These are phyloP conservation scores for Bolinopsis microptera DNA, from an alignment of 37 sponge, comb jelly and placozoan species.

Conservation along the genomic window DNA sequence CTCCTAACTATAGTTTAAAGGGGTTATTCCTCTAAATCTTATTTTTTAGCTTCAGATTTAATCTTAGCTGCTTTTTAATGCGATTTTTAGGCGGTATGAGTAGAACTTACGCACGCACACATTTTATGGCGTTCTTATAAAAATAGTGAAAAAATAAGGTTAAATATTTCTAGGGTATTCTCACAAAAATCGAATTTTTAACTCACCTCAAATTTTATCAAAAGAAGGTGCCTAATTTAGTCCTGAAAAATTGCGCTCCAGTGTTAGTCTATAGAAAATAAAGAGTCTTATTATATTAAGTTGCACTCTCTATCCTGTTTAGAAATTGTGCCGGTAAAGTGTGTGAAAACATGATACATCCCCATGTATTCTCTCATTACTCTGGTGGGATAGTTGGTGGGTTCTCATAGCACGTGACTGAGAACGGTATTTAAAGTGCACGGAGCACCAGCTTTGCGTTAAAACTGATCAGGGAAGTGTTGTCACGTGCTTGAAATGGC, in stretches of 20 bases:
- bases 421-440: too few relatives aligned
- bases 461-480: neutral
- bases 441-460: too few relatives aligned
- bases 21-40: neutral
- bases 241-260: neutral
- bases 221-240: neutral
- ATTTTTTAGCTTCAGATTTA: neutral
- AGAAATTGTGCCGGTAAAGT: too few relatives aligned
- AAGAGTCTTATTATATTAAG: neutral
- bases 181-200: too few relatives aligned
- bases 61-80: neutral
- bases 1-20: neutral
- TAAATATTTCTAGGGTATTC: too few relatives aligned
- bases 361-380: too few relatives aligned
- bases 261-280: neutral
- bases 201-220: too few relatives aligned
- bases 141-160: too few relatives aligned
- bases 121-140: neutral
- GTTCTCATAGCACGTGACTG: too few relatives aligned
- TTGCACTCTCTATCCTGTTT: neutral
- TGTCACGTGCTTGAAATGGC: neutral
- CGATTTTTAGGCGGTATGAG: neutral
- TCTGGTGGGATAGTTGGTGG: too few relatives aligned
- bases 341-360: too few relatives aligned
- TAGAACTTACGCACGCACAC: neutral